Base-by-base conservation (phyloP, 2,888 invertebrate genomes). In the Cetonia aurata region DNA sequence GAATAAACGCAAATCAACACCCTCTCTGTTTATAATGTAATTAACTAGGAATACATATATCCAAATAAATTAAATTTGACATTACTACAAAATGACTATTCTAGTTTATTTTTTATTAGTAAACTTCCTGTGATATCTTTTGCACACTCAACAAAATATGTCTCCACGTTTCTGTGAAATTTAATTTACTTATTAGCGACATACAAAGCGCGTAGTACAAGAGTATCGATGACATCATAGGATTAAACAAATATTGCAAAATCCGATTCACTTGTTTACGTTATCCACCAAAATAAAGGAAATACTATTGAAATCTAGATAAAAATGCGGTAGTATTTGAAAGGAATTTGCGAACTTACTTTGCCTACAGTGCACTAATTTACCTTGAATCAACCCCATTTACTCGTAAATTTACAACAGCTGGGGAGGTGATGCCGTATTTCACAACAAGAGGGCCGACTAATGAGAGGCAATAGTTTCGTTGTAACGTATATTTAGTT, bases 161-260 rank as follows among this genome's bases (percentile, higher is more conserved):
- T n/a, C n/a, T n/a, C n/a, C n/a, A n/a, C n/a, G n/a, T n/a, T n/a
- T n/a, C n/a, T n/a, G 6, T 33, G 6, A 33, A 33, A 33, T 33
- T 6, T 6, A 3, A 37, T 37, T 37, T 37, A 37, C 6, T 37
- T 37, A 37, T 57, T 41, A n/a, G 3, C 9, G 6, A 56, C n/a
- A 60, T 60, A 15, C 31, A 60, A n/a, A 48, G 48, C 33, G 42
- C 13, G 25, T 9, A 44, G 31, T 37, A 62, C 46, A 46, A 60
- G 15, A 60, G 44, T 48, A 17, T n/a, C 48, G 33, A 62, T 62
- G 62, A 62, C 62, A 50, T 62, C 62, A 62, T 31, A 62, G 48
- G 50, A 50, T 62, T 62, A 62, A 62, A 62, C 37, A 62, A 15
- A 33, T 62, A 15, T 62, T 31, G 12, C 31, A 31, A 10, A n/a